phyloP scores from a whole-genome alignment of 1,140 invertebrate genomes.

The Cydia strobilella region DNA sequence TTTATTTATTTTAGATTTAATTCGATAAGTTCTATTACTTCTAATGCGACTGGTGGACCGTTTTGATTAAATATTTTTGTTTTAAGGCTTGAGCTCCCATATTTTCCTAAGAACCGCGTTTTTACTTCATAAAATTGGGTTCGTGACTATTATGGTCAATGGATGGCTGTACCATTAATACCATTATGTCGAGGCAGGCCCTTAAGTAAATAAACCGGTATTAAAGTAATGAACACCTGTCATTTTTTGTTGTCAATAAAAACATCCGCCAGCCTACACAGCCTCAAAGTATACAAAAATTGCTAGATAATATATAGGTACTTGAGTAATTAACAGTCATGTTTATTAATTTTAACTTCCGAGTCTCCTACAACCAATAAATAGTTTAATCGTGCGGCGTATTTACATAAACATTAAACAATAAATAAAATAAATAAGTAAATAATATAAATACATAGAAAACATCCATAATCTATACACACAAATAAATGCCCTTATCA shows the following conservation, averaged over 20 bases:
- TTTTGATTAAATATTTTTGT: no score
- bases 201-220: not conserved
- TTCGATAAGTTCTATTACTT: no score
- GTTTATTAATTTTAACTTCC: not conserved
- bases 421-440: no score
- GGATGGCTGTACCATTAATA: not conserved
- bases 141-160: no score
- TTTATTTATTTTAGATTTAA: no score
- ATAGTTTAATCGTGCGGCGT: not conserved
- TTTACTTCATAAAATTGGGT: no score
- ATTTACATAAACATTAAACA: not conserved
- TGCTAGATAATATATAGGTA: not conserved
- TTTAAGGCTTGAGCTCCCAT: no score
- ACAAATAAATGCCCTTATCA: no score
- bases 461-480: no score
- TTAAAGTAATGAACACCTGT: not conserved
- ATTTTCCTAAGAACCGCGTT: no score
- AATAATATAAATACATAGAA: no score
- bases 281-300: not conserved
- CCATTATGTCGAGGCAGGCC: not conserved
- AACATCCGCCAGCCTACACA: conserved; percentile 12
- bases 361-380: not conserved
- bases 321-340: not conserved
- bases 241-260: not conserved
- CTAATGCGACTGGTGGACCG: no score